Conservation (phyloP, 2,888 invertebrate genomes). For the Ypsolopha sequella region DNA sequence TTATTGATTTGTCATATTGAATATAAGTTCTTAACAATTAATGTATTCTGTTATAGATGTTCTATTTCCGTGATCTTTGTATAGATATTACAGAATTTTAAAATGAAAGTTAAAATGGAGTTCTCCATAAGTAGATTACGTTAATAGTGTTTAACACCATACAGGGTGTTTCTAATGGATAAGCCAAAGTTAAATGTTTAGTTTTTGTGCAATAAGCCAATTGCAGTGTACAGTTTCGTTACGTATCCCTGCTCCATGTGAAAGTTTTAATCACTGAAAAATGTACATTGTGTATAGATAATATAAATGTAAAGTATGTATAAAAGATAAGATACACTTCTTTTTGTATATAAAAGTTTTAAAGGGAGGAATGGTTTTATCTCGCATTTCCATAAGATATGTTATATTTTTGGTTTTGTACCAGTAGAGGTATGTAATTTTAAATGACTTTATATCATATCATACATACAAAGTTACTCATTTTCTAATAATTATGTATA, state of each 20-base stretch:
- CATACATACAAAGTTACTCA: no score
- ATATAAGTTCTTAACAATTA: no score
- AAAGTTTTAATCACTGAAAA: conserved; percentile 32
- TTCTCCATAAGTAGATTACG: conserved; percentile 21
- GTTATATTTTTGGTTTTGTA: neutral
- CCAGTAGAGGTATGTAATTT: no score
- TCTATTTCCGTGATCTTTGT: neutral
- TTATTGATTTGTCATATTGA: no score
- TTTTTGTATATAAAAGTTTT: conserved; percentile 41
- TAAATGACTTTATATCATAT: no score
- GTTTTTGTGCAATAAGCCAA: conserved; percentile 64
- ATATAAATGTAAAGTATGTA: conserved; percentile 49
- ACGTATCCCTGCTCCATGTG: conserved; percentile 39
- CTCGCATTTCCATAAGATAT: conserved; percentile 26
- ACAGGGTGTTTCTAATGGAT: conserved; percentile 52
- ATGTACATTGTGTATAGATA: conserved; percentile 65
- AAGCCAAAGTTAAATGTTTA: conserved; percentile 66
- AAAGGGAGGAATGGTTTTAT: conserved; percentile 25
- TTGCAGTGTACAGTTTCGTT: conserved; percentile 62
- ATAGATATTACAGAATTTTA: neutral
- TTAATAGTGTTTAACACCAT: conserved; percentile 24
- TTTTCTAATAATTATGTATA: no score
- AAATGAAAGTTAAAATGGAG: neutral
- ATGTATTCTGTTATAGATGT: neutral
- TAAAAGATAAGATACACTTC: conserved; percentile 32